phyloP scores from a whole-genome alignment of 2,888 invertebrate genomes.

The Helicoverpa assulta region DNA sequence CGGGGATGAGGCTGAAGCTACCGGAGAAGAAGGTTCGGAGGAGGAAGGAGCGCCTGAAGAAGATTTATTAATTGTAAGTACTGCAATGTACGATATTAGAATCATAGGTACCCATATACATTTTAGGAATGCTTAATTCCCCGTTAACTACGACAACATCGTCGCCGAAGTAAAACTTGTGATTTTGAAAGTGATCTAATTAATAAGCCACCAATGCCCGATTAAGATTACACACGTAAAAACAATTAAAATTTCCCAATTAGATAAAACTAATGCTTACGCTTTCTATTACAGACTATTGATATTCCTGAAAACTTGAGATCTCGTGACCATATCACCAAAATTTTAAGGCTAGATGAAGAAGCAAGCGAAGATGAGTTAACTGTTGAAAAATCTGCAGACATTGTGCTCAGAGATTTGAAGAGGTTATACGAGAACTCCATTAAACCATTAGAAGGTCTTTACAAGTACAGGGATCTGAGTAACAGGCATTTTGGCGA shows the following conservation, averaged over 20 bases:
- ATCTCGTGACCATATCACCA: slow-evolving; percentile 94
- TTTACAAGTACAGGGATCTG: slow-evolving; percentile 97
- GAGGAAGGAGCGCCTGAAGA: slow-evolving; percentile 91
- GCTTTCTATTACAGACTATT: slow-evolving; percentile 89
- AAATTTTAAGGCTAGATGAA: slow-evolving; percentile 94
- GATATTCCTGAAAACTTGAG: slow-evolving; percentile 94
- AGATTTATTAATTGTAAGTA: slow-evolving; percentile 91
- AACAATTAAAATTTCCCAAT: no score
- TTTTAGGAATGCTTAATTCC: neutral
- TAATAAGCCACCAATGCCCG: no score
- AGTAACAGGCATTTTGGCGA: slow-evolving; percentile 98
- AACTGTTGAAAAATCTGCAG: slow-evolving; percentile 93
- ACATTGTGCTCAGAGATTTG: slow-evolving; percentile 95
- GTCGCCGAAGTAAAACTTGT: no score
- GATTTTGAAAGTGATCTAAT: no score
- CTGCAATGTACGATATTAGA: neutral
- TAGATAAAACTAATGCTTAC: neutral
- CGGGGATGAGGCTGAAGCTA: slow-evolving; percentile 68
- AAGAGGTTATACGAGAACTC: slow-evolving; percentile 96
- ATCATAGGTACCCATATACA: neutral
- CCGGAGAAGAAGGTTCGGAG: slow-evolving; percentile 51
- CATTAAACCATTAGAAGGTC: slow-evolving; percentile 96
- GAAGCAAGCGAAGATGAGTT: slow-evolving; percentile 93
- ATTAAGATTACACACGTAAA: no score
- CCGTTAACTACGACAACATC: no score